phyloP scores from a whole-genome alignment of 2,113 vertebrate species.

The Pituophis catenifer region DNA sequence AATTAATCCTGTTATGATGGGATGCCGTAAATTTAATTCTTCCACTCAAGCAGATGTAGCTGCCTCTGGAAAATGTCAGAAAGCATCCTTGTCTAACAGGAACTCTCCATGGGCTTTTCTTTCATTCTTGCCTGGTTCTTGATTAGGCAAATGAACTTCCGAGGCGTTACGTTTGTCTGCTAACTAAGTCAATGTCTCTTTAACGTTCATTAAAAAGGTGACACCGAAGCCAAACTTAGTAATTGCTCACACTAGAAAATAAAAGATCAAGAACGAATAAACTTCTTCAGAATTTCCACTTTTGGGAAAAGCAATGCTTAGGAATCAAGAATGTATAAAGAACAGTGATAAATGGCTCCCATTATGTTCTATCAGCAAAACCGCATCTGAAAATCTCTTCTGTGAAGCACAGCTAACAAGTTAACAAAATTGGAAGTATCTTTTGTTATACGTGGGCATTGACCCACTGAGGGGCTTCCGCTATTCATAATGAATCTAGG shows the following conservation, averaged over 20 bases:
- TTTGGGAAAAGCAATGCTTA: background rate
- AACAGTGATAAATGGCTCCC: slow-evolving; percentile 6
- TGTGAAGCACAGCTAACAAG: background rate
- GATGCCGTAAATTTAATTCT: slow-evolving; percentile 29
- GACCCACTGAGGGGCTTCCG: background rate
- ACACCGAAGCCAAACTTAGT: slow-evolving; percentile 1
- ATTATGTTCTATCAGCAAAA: slow-evolving; percentile 23
- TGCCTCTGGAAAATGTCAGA: slow-evolving; percentile 20
- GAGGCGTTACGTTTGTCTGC: background rate
- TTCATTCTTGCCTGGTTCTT: background rate
- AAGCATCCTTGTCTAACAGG: background rate
- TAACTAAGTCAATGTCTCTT: background rate
- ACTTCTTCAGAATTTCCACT: background rate
- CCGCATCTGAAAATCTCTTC: slow-evolving; percentile 1
- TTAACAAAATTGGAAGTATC: background rate
- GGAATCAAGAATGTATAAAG: slow-evolving; percentile 6
- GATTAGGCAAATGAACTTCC: slow-evolving; percentile 10
- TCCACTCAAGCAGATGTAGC: background rate
- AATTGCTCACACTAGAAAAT: slow-evolving; percentile 8
- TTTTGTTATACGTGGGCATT: background rate
- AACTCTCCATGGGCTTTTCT: slow-evolving; percentile 11
- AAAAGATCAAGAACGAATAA: slow-evolving; percentile 13
- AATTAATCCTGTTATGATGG: slow-evolving; percentile 1
- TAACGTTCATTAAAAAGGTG: background rate
- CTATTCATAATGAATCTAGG: background rate